Evolutionary conservation across 2,888 invertebrate species (phyloP), one percentile per base, ranked within the genome.

Genomic region (Caenorhabditis imperialis): DNA sequence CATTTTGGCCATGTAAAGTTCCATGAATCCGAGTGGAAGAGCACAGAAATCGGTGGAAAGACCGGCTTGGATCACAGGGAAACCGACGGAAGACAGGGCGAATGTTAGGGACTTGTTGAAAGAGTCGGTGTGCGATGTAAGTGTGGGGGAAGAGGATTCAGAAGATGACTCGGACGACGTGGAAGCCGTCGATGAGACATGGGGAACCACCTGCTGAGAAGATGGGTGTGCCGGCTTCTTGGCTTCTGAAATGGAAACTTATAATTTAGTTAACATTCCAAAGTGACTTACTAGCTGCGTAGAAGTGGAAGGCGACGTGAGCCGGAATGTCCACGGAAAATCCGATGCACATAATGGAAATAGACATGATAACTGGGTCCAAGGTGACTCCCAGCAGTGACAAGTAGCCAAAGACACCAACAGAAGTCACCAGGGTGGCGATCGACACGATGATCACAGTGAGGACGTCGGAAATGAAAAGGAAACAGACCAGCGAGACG

Each of bases 61-160:
- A 25, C 82, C 82, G 7, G 82, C 82, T 69, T 82, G 82, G 27
- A 82, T 72, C n/a, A 83, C 82, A 18, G 82, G 82, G 51, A 82
- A 82, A 6, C 80, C 82, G 42, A 82, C 82, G 45, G 51, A 53
- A 18, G 75, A 57, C 1, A 75, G 54, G 27, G 75, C 69, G 23
- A 62, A 70, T n/a, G 62, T 61, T 16, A 73, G 67, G 22, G 57
- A 57, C 7, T 38, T 51, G 50, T 45, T 30, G 67, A 67, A 67
- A 40, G 67, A 57, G 35, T 65, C 48, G 16, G 55, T 54, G 23
- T 35, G 7, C 22, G 51, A 25, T 10, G 72, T 45, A 14, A 44
- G 27, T 10, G 72, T 45, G n/a, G 48, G 27, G 1, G 81, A 50
- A 3, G 81, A 74, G 20, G 42, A 38, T 4, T 57, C n/a, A 3